Evolutionary conservation across 2,113 vertebrate species (phyloP).

Genomic region (Falco punctatus): DNA sequence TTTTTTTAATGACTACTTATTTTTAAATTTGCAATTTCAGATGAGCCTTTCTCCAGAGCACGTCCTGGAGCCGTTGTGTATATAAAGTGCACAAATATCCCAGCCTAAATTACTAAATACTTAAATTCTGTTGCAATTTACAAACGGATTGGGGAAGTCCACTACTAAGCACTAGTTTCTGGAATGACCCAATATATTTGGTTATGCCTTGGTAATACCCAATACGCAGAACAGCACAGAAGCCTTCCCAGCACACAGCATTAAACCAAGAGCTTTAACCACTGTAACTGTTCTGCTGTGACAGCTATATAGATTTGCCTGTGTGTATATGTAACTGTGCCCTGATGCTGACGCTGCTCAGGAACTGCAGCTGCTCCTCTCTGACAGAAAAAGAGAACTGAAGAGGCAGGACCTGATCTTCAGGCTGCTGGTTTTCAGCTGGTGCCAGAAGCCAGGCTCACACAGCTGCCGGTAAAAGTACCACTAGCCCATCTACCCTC

Average conservation of each 20-base stretch:
- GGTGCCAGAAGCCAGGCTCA: background rate
- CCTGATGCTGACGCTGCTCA: background rate
- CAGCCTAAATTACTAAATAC: background rate
- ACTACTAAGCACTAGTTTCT: background rate
- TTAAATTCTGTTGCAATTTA: background rate
- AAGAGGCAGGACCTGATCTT: background rate
- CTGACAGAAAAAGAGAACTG: background rate
- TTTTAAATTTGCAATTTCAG: background rate
- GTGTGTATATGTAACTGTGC: fast-evolving
- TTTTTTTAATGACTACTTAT: background rate
- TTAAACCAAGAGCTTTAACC: background rate
- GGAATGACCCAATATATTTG: background rate
- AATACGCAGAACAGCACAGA: background rate
- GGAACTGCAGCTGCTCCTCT: background rate
- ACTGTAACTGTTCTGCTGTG: background rate
- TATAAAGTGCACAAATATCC: background rate
- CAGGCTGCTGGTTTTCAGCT: background rate
- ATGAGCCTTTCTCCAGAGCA: background rate
- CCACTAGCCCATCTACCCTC: background rate
- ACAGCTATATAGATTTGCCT: background rate
- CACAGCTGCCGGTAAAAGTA: background rate
- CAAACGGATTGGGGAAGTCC: background rate
- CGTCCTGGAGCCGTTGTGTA: background rate
- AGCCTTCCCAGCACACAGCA: background rate
- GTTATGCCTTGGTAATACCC: background rate